A percentile compares a stretch with the other conserved stretches of the same genome.
Evolutionary conservation across 2,888 invertebrate genomes (phyloP).

Genomic region (Diplolepis rosae): DNA sequence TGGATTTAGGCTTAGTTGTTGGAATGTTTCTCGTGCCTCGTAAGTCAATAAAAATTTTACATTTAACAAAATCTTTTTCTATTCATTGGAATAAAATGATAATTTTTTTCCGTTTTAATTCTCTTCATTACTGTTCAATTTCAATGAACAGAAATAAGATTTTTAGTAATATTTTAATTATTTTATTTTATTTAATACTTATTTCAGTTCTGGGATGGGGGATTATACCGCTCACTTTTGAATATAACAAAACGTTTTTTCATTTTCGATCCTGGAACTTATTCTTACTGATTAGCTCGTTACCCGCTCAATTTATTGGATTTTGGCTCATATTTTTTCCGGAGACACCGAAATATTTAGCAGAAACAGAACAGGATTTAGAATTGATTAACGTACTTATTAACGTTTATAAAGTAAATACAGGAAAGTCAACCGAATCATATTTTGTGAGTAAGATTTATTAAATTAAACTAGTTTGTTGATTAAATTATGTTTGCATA

Average conservation of each 20-base stretch:
- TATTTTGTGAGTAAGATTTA: slow-evolving; percentile 60
- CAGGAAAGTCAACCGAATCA: slow-evolving; percentile 73
- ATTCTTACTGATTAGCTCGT: slow-evolving; percentile 82
- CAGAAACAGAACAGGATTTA: slow-evolving; percentile 84
- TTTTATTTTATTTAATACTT: background rate
- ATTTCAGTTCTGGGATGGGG: slow-evolving; percentile 83
- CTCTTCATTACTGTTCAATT: no score
- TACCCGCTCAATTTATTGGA: slow-evolving; percentile 80
- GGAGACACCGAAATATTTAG: slow-evolving; percentile 87
- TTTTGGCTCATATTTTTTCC: slow-evolving; percentile 83
- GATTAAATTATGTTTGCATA: background rate
- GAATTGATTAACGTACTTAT: slow-evolving; percentile 81
- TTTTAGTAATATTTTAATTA: background rate
- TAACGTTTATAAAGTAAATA: slow-evolving; percentile 82
- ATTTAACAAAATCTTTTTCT: background rate
- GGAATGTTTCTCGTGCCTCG: slow-evolving; percentile 84
- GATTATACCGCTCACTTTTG: slow-evolving; percentile 81
- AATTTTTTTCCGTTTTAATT: background rate
- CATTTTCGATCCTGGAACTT: slow-evolving; percentile 86
- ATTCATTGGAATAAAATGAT: slow-evolving; percentile 45
- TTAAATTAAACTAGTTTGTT: background rate
- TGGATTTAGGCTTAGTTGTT: slow-evolving; percentile 87
- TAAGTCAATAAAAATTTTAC: slow-evolving; percentile 65
- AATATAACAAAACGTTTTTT: slow-evolving; percentile 77
- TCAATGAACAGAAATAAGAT: no score